Percentiles rank a stretch among this genome's conserved stretches.
These are phyloP conservation scores for Coelopa pilipes DNA, from an alignment of 2,888 invertebrate species.

Conservation along the genomic window DNA sequence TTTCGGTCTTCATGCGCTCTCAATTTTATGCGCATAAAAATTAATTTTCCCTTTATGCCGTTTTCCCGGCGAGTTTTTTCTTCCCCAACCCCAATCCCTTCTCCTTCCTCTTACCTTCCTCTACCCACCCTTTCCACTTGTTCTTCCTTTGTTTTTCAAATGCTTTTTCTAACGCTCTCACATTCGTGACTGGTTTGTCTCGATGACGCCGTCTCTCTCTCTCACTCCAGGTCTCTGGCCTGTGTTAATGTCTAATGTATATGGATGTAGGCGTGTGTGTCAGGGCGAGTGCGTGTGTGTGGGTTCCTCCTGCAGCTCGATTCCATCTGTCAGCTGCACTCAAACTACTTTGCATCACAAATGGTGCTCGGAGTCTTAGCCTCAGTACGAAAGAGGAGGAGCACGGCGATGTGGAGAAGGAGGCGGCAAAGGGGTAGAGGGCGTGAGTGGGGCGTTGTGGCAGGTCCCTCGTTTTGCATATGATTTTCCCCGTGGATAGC, in stretches of 20 bases:
- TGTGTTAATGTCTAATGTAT: background rate
- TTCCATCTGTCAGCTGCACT: conserved; percentile 19
- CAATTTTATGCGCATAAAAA: conserved; percentile 40
- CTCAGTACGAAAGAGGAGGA: no score
- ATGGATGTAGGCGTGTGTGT: background rate
- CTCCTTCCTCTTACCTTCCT: no score
- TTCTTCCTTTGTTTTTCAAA: no score
- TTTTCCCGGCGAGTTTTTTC: conserved; percentile 10
- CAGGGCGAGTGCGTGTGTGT: background rate
- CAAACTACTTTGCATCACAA: conserved; percentile 27
- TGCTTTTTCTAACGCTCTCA: no score
- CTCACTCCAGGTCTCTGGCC: background rate
- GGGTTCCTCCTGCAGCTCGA: background rate
- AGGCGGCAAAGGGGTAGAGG: background rate
- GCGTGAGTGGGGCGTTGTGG: background rate
- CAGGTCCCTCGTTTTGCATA: conserved; percentile 3
- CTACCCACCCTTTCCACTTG: no score
- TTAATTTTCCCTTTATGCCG: conserved; percentile 29
- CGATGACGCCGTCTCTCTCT: no score
- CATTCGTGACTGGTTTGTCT: no score
- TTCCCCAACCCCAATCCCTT: background rate
- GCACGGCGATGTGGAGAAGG: background rate
- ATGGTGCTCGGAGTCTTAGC: background rate
- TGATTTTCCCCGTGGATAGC: conserved; percentile 10
- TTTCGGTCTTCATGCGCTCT: background rate